Percentiles rank a stretch among this genome's conserved stretches.
phyloP scores from a whole-genome alignment of 2,113 vertebrate genomes.

The Triplophysa rosa region DNA sequence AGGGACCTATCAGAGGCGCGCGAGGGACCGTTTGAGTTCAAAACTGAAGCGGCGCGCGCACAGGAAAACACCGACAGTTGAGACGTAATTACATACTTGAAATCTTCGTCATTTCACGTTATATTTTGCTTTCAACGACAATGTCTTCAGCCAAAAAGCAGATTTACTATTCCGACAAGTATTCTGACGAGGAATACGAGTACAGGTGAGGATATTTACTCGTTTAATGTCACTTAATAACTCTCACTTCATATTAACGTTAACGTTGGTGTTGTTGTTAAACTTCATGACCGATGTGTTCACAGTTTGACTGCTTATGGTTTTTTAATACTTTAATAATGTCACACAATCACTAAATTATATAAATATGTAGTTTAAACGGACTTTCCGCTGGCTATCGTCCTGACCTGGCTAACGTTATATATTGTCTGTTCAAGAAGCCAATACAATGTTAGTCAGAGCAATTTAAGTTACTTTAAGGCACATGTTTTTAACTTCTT shows the following conservation, averaged over 20 bases:
- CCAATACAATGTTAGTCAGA: neutral
- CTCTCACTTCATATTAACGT: neutral
- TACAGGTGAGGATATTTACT: conserved; percentile 67
- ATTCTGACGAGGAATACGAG: conserved; percentile 76
- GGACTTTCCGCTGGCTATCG: neutral
- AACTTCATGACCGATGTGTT: neutral
- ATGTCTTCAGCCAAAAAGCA: conserved; percentile 73
- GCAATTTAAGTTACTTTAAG: neutral
- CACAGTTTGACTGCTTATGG: neutral
- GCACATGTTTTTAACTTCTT: neutral
- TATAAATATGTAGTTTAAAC: neutral
- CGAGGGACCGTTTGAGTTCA: conserved; percentile 68
- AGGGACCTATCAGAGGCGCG: conserved; percentile 61
- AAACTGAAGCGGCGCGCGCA: conserved; percentile 47
- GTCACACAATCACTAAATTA: neutral
- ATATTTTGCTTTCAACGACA: conserved; percentile 6
- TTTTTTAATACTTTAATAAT: neutral
- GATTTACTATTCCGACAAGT: conserved; percentile 79
- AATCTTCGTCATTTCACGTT: neutral
- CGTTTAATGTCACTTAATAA: neutral
- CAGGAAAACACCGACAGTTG: neutral
- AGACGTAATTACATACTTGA: neutral
- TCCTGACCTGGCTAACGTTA: neutral
- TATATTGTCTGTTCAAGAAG: neutral
- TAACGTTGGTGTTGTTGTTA: neutral